Conservation (phyloP, 2,113 vertebrate genomes). For the Reinhardtius hippoglossoides region DNA sequence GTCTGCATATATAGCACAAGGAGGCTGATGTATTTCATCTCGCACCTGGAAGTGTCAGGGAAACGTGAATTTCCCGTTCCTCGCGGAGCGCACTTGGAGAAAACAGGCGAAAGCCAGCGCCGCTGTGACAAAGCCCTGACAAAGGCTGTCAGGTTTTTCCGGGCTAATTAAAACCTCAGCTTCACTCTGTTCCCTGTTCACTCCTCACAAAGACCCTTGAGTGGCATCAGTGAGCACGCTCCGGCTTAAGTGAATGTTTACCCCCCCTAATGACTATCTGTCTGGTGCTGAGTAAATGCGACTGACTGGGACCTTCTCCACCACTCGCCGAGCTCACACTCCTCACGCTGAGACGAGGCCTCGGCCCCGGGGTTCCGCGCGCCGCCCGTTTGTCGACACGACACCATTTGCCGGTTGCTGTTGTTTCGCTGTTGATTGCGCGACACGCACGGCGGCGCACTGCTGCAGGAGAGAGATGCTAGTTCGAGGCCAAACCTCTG, state of each 20-base stretch:
- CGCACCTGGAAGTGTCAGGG: conserved; percentile 12
- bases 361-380: conserved; percentile 36
- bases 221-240: conserved; percentile 73
- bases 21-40: not conserved
- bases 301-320: conserved; percentile 42
- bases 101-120: conserved; percentile 27
- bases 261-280: conserved; percentile 81
- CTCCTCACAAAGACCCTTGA: conserved; percentile 75
- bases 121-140: conserved; percentile 60
- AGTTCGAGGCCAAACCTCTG: not conserved
- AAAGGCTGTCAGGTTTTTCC: conserved; percentile 76
- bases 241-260: conserved; percentile 82
- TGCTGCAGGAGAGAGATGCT: not conserved
- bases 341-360: conserved; percentile 34
- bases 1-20: not conserved
- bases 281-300: conserved; percentile 71
- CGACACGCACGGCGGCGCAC: not conserved
- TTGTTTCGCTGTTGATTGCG: conserved; percentile 34
- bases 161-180: conserved; percentile 83
- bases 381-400: conserved; percentile 41
- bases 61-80: conserved; percentile 1
- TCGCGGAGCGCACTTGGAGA: not conserved
- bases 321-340: conserved; percentile 43
- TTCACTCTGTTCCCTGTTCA: conserved; percentile 72
- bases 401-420: conserved; percentile 33